A percentile compares a stretch with the other conserved stretches of the same genome.
Evolutionary conservation across 1,140 invertebrate genomes (phyloP).

Genomic region (Pentalonia nigronervosa): DNA sequence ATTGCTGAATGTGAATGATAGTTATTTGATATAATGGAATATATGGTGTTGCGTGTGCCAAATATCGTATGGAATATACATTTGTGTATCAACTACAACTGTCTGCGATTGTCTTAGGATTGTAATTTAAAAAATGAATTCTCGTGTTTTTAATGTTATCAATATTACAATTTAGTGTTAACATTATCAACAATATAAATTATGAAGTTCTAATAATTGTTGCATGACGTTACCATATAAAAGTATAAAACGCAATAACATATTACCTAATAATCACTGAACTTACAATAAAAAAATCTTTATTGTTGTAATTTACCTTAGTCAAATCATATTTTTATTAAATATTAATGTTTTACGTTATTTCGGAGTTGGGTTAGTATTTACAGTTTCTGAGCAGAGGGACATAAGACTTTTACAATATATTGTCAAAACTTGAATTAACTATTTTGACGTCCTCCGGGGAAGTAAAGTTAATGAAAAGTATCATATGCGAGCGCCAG

Average conservation of each 20-base stretch:
- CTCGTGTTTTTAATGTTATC: not conserved
- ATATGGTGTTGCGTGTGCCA: not conserved
- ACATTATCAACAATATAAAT: not conserved
- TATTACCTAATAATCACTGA: no score
- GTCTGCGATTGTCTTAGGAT: no score
- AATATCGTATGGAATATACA: not conserved
- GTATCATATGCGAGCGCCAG: not conserved
- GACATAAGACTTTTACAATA: no score
- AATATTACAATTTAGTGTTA: slow-evolving; percentile 17
- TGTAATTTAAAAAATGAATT: not conserved
- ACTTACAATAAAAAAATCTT: no score
- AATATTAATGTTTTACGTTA: not conserved
- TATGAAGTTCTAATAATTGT: not conserved
- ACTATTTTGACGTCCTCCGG: not conserved
- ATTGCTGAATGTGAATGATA: not conserved
- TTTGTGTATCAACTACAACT: not conserved
- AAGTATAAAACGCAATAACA: no score
- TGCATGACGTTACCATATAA: not conserved
- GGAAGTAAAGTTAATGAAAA: not conserved
- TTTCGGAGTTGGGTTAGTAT: not conserved
- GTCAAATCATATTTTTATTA: no score
- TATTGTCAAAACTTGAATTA: not conserved
- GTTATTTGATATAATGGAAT: not conserved
- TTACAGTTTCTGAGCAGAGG: not conserved
- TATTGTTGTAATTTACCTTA: no score